These are phyloP conservation scores for Nautilus pompilius DNA, from an alignment of 1,140 invertebrate species.

Conservation along the genomic window DNA sequence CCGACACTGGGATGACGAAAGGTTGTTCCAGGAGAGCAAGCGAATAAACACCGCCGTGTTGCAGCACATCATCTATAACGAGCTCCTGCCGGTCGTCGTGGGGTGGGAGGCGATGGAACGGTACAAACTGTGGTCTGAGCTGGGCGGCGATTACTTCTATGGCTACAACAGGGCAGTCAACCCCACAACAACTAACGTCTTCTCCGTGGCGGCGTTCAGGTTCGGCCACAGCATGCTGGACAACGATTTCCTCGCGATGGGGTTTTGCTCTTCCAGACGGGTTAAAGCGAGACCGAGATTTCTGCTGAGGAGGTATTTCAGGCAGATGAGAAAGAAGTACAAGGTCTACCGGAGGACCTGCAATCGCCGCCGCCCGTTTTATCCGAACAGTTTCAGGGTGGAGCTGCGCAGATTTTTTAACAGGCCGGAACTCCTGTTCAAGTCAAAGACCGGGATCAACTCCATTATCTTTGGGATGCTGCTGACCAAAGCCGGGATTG, in stretches of 20 bases:
- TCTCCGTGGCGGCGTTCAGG: conserved; percentile 89
- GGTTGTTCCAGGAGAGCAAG: conserved; percentile 73
- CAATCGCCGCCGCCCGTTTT: background rate
- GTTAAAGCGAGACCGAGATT: conserved; percentile 84
- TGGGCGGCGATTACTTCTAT: conserved; percentile 57
- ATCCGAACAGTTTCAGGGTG: background rate
- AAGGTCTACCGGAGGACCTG: background rate
- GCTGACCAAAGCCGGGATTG: background rate
- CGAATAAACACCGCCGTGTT: conserved; percentile 93
- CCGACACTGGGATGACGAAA: conserved; percentile 82
- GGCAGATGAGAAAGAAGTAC: background rate
- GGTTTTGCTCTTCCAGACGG: no score
- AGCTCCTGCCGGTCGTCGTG: conserved; percentile 84
- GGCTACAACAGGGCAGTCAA: conserved; percentile 77
- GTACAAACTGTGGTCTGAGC: conserved; percentile 6
- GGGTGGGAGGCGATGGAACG: conserved; percentile 54
- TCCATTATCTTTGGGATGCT: background rate
- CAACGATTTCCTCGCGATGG: no score
- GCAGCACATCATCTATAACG: conserved; percentile 89
- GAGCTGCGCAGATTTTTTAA: conserved; percentile 6
- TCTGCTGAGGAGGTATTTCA: conserved; percentile 54
- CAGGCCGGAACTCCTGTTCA: background rate
- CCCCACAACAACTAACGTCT: conserved; percentile 86
- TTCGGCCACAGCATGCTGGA: conserved; percentile 91
- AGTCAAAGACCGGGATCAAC: background rate